Base-by-base conservation (phyloP, 2,888 invertebrate species). In the Diloba caeruleocephala region DNA sequence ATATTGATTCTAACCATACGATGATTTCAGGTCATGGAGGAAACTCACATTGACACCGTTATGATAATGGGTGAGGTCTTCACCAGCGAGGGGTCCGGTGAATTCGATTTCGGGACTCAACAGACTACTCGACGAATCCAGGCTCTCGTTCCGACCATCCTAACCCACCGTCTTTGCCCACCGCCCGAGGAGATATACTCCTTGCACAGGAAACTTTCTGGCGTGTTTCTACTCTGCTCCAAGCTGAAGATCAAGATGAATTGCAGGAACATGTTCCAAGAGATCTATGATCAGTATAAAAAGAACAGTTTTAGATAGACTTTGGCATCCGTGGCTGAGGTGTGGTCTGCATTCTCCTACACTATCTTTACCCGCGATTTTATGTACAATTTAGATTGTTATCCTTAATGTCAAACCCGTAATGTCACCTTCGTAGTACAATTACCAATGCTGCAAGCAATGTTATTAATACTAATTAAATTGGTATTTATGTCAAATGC, bases 121-220 rank as follows among this genome's bases (percentile, higher is more conserved):
- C 89, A 92, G 57, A 95, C 95, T 0, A 97, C 97, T 0, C 96
- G 97, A 1, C 89, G 94, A 36, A 96, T 99, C 57, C 98, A 98
- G 66, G 93, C 96, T 3, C 88, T 98, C 13, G 97, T 99, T 1
- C 99, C 99, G 0, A 97, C 98, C 0, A 99, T 99, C 95, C 93
- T 99, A 42, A 96, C 96, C 33, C 98, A 99, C 81, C 94, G 99
- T 14, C 94, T 99, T 1, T 98, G 98, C 55, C 98, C 99, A 1
- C 99, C 99, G 0, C 99, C 99, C 0, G 99, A 99, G 87, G 99
- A 99, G 91, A 98, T 98, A 69, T 99, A 99, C 91, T 99, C 99
- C 0, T 94, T 99, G 13, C 99, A 99, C 85, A 95, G 99, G 52
- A 99, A 99, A 91, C 94, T 99, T 36, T 98, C 99, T 0, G 99